A percentile compares a stretch with the other conserved stretches of the same genome.
Conservation (phyloP, 2,888 invertebrate species). For the Aphelenchoides bicaudatus region DNA sequence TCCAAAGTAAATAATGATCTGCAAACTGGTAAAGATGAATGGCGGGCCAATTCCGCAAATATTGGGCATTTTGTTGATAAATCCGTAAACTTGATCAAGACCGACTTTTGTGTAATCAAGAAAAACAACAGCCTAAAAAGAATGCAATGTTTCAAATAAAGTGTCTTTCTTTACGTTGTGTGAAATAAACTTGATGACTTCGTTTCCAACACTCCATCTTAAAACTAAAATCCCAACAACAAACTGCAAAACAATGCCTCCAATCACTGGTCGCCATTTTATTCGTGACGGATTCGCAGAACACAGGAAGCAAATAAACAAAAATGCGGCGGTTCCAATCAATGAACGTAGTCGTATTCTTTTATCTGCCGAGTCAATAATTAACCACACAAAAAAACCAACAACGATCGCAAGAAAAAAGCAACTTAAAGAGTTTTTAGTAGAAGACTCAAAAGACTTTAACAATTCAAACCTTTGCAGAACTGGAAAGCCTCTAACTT, state of each 20-base stretch:
- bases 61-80: conserved; percentile 37
- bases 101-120: conserved; percentile 75
- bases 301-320: conserved; percentile 24
- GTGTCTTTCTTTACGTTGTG: conserved; percentile 61
- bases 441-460: neutral
- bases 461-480: conserved; percentile 9
- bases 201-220: conserved; percentile 68
- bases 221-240: conserved; percentile 78
- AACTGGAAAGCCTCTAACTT: conserved; percentile 1
- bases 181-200: conserved; percentile 67
- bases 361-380: conserved; percentile 22
- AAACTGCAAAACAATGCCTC: conserved; percentile 79
- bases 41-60: conserved; percentile 38
- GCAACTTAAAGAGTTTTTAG: no score
- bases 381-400: conserved; percentile 26
- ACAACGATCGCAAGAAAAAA: no score
- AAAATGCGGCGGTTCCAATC: conserved; percentile 21
- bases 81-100: conserved; percentile 75
- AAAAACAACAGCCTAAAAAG: conserved; percentile 69
- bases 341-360: conserved; percentile 29
- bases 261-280: conserved; percentile 73
- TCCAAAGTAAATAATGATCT: conserved; percentile 89
- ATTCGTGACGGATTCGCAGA: conserved; percentile 50
- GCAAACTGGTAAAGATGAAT: conserved; percentile 66
- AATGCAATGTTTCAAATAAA: neutral